Base-by-base conservation (phyloP, 2,113 vertebrate species). In the Scortum barcoo region DNA sequence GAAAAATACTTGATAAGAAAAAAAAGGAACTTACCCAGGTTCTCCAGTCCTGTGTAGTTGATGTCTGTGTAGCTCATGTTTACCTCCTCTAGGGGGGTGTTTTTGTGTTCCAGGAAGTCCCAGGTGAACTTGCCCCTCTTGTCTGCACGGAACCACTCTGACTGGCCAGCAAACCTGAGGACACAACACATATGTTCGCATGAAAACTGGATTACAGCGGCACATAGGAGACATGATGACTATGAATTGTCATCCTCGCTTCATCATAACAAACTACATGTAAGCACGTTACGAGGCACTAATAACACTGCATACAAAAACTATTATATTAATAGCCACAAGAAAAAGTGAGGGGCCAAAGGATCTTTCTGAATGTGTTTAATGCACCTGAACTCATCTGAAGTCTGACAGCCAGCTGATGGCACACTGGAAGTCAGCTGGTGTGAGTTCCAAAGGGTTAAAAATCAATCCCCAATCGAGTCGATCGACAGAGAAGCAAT, bases 1-100 rank as follows among this genome's bases (percentile, higher is more conserved):
- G 20, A 76, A 48, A 14, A 42, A 7, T 2, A 36, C 16, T n/a
- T 48, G 44, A 1, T 58, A n/a, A 51, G 7, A 7, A 58, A 26
- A 24, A 51, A 13, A 26, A 62, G 24, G 40, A 48, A 65, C 61
- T 44, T 94, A 98, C 97, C 82, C 22, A 98, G 54, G 89, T 96
- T 95, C 11, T 80, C 74, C 76, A 98, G 80, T 71, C 97, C 97
- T 0, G 42, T 22, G 26, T 94, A 95, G 93, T 91, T 97, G 81
- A 97, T 93, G 28, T 86, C 13, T 8, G 95, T 95, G 68, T 88
- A 42, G 4, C 94, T 96, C 91, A 96, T 83, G 73, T 98, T 96
- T 1, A 97, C 63, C 1, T 95, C 96, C 70, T 97, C 96, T 19
- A 98, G 51, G 0, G 88, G 89, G 0, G 88, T 65, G 0, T 92